Percentiles rank a stretch among this genome's conserved stretches.
These are phyloP conservation scores for Oscheius myriophilus DNA, from an alignment of 2,888 invertebrate species.

Conservation along the genomic window DNA sequence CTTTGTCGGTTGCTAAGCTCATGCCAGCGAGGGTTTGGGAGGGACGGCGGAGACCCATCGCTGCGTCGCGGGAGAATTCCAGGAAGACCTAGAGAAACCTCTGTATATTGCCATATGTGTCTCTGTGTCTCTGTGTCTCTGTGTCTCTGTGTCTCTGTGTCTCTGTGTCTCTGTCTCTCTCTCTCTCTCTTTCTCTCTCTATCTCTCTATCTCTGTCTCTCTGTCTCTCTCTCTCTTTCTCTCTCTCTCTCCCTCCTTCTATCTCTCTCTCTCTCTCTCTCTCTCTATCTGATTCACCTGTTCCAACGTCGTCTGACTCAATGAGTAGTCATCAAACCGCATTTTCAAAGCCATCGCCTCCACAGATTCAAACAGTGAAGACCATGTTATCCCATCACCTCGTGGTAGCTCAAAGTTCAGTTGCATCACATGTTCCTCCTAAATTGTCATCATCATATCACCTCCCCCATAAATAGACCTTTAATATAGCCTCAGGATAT, in stretches of 20 bases:
- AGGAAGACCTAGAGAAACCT: conserved; percentile 44
- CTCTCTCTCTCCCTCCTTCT: conserved; percentile 4
- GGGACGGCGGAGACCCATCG: not conserved
- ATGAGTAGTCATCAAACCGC: conserved; percentile 78
- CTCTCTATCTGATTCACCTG: conserved; percentile 75
- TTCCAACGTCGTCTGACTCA: conserved; percentile 84
- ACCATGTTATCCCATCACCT: conserved; percentile 70
- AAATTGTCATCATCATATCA: no score
- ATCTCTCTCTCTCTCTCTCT: not conserved
- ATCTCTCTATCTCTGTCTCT: not conserved
- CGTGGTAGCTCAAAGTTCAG: conserved; percentile 72
- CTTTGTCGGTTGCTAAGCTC: conserved; percentile 18
- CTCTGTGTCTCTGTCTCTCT: not conserved
- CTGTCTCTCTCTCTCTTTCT: conserved; percentile 1
- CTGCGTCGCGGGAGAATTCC: conserved; percentile 47
- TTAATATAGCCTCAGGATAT: conserved; percentile 77
- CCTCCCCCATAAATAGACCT: no score
- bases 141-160: not conserved
- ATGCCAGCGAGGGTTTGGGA: conserved; percentile 4
- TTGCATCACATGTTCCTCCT: conserved; percentile 71
- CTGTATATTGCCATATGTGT: not conserved
- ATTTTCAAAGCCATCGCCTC: conserved; percentile 72
- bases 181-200: not conserved
- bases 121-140: conserved; percentile 1
- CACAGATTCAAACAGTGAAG: conserved; percentile 72